Conservation (phyloP, 92 coral and sea anemone genomes). For the Bergia sp. region DNA sequence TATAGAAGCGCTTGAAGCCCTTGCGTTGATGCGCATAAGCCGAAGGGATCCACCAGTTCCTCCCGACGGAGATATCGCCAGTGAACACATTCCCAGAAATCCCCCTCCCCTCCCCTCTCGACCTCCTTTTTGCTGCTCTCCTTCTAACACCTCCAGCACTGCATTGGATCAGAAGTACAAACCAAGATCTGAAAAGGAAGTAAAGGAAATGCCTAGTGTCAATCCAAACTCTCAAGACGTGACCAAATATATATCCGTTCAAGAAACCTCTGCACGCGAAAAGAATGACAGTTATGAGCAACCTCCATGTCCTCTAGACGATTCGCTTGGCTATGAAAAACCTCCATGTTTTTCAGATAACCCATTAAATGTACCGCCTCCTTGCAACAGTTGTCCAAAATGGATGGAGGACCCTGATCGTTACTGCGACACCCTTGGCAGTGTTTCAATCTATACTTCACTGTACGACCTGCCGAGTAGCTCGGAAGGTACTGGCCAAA, state of each 20-base stretch:
- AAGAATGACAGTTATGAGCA: background rate
- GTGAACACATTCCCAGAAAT: background rate
- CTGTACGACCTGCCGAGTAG: constrained; percentile 1
- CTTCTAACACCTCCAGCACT: background rate
- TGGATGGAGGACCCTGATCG: too few species aligned
- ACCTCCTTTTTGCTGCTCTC: background rate
- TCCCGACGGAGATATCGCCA: background rate
- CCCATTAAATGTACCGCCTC: background rate
- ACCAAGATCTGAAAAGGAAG: background rate
- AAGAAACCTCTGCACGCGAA: too few species aligned
- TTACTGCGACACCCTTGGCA: background rate
- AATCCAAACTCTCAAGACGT: background rate
- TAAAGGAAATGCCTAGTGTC: background rate
- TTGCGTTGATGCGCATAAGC: background rate
- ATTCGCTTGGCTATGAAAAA: background rate
- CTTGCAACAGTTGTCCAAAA: background rate
- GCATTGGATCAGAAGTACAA: too few species aligned
- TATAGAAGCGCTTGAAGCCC: background rate
- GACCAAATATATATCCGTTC: background rate
- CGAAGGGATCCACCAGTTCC: background rate
- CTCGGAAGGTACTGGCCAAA: background rate
- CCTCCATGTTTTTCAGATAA: background rate
- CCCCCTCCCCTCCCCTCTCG: background rate
- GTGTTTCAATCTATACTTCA: background rate
- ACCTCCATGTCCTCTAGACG: background rate